Evolutionary conservation across 1,140 invertebrate species (phyloP).

Genomic region (Pseudomyrmex concolor): DNA sequence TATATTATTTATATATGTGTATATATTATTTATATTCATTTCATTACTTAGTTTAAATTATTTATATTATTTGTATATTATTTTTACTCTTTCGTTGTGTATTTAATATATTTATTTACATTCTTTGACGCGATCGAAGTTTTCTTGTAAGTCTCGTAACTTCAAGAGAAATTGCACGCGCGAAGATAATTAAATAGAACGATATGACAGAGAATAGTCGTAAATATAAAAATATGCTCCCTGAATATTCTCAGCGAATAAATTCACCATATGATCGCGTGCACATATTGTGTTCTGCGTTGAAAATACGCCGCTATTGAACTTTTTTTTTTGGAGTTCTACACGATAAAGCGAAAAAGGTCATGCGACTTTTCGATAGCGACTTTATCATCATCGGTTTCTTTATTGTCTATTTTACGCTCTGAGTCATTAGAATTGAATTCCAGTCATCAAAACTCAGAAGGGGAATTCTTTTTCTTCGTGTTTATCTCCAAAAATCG

Average conservation of each 20-base stretch:
- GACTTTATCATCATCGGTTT: constrained; percentile 66
- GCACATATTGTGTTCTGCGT: constrained; percentile 21
- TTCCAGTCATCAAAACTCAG: constrained; percentile 41
- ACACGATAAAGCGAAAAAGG: constrained; percentile 61
- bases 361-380: constrained; percentile 74
- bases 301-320: constrained; percentile 27
- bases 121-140: too few relatives aligned
- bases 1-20: neutral
- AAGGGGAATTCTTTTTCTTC: constrained; percentile 46
- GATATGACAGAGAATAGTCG: too few relatives aligned
- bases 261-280: neutral
- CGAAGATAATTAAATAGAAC: neutral
- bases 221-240: too few relatives aligned
- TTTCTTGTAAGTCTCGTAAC: too few relatives aligned
- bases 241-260: neutral
- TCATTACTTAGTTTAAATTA: too few relatives aligned
- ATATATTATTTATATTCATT: neutral
- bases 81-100: too few relatives aligned
- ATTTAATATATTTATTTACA: too few relatives aligned
- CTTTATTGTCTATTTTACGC: constrained; percentile 72
- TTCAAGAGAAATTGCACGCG: neutral
- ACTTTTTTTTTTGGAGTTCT: constrained; percentile 42
- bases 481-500: neutral
- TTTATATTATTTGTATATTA: neutral
- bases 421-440: constrained; percentile 56